Base-by-base conservation (phyloP, 92 coral and sea anemone genomes). In the Epizoanthus scotinus region DNA sequence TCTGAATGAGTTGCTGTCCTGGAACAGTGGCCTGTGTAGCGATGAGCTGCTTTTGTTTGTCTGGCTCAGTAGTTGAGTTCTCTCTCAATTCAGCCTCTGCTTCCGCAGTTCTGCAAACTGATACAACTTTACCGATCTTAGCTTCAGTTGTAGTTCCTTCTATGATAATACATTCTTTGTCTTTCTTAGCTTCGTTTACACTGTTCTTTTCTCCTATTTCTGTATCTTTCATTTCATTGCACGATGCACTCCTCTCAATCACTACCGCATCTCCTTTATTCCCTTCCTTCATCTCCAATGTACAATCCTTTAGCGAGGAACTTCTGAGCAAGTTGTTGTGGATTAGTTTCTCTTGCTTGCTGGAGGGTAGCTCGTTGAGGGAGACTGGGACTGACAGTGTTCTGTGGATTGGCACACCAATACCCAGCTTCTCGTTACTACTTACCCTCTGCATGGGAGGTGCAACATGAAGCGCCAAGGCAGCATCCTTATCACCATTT, bases 21-120 rank as follows among this genome's bases (percentile, higher is more conserved):
- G 58, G 70, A 18, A 42, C 58, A 59, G 64, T 73, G 14, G 77
- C 47, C 65, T 64, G 20, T n/a, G 61, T 7, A 52, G 62, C 21
- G 56, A 14, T 44, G 34, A 27, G 49, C 3, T 22, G 62, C 34
- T 28, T 44, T 22, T 55, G 52, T 57, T 63, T 69, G 49, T 88
- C 89, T 12, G 77, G 60, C 22, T 42, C 68, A 34, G 79, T 44
- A 63, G 73, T 86, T n/a, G 24, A 47, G 57, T 81, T 82, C 29
- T 63, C 75, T 67, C 21, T 67, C 63, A 58, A 83, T 60, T 22
- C 60, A 61, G 72, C 58, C 55, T 71, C 61, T 71, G 44, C 53
- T 71, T 15, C 40, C 25, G 34, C 40, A 31, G 40, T 25, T 59
- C 21, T 67, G 31, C 63, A 3, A 75, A 8, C 81, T 57, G 67